Conservation (phyloP, 2,113 vertebrate species). For the Oxyura jamaicensis region DNA sequence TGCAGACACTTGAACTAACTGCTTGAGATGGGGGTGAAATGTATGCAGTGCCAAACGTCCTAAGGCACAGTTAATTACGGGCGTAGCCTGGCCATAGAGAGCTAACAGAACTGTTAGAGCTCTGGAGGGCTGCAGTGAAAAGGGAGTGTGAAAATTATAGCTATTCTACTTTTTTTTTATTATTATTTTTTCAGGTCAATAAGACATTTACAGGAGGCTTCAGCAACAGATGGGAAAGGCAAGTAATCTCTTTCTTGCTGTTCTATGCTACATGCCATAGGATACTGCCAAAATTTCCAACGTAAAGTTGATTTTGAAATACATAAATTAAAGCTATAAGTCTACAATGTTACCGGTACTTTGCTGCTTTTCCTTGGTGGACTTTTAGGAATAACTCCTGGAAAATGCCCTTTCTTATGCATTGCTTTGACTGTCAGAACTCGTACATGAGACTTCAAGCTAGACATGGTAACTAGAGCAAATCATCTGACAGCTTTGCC, state of each 20-base stretch:
- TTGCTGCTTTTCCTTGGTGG: background rate
- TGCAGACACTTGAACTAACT: background rate
- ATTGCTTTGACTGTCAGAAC: background rate
- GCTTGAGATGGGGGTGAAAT: background rate
- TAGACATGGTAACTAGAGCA: background rate
- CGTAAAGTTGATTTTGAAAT: background rate
- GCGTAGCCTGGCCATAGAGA: background rate
- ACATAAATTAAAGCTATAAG: background rate
- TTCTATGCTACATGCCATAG: background rate
- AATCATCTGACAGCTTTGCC: background rate
- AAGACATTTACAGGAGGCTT: conserved; percentile 89
- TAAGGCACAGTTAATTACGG: background rate
- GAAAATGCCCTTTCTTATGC: background rate
- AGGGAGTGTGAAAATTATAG: background rate
- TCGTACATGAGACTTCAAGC: accelerated
- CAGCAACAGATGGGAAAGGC: conserved; percentile 90
- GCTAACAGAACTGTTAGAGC: background rate
- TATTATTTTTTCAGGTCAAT: conserved; percentile 84
- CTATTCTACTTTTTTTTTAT: background rate
- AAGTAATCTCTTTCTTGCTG: conserved; percentile 29
- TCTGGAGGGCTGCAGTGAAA: background rate
- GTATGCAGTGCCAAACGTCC: background rate
- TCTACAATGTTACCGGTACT: background rate
- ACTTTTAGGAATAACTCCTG: background rate
- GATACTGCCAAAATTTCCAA: background rate